These are phyloP conservation scores for Etheostoma perlongum DNA, from an alignment of 2,797 vertebrate species.

Conservation along the genomic window DNA sequence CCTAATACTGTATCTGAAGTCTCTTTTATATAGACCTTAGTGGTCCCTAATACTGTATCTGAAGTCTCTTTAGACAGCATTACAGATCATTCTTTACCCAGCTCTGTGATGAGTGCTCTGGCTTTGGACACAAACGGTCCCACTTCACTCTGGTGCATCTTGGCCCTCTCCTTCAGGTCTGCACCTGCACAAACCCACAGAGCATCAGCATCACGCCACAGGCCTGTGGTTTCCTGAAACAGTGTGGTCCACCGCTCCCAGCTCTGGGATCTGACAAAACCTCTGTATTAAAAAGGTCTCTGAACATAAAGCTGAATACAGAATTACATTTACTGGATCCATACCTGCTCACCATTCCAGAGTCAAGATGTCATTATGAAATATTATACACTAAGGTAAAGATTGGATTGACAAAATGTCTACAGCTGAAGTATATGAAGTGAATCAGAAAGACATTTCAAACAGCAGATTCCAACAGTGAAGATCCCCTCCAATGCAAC, in stretches of 20 bases:
- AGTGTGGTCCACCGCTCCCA: background rate
- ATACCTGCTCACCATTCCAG: background rate
- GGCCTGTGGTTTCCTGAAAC: background rate
- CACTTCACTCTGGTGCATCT: slow-evolving; percentile 96
- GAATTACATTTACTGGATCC: background rate
- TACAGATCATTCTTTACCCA: slow-evolving; percentile 82
- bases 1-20: too few relatives aligned
- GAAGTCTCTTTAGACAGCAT: too few relatives aligned
- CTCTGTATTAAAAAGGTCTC: background rate
- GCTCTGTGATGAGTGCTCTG: slow-evolving; percentile 92
- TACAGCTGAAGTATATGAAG: background rate
- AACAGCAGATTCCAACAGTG: background rate
- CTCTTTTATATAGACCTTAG: too few relatives aligned
- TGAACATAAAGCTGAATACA: background rate
- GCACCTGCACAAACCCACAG: slow-evolving; percentile 87
- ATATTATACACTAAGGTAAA: background rate
- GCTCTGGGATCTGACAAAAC: background rate
- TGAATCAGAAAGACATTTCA: background rate
- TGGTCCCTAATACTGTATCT: too few relatives aligned
- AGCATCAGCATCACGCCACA: background rate
- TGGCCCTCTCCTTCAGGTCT: slow-evolving; percentile 96
- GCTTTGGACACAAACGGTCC: slow-evolving; percentile 95
- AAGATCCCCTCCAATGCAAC: background rate
- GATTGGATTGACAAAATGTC: background rate
- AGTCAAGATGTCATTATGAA: background rate